Evolutionary conservation across 2,888 invertebrate genomes (phyloP).

Genomic region (Philhelius pedissequus): DNA sequence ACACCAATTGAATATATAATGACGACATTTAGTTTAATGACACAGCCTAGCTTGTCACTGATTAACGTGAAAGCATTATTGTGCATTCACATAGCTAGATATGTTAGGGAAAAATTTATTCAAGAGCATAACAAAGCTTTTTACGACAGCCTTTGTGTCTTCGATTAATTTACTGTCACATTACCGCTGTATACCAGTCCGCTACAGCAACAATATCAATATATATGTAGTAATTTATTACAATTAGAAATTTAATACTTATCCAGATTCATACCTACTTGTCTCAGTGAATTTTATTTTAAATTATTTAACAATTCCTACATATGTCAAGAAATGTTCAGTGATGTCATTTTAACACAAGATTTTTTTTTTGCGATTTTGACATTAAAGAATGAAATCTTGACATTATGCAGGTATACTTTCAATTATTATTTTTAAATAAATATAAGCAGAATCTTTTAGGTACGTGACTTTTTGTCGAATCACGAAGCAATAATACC

Average conservation of each 20-base stretch:
- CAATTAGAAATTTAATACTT: neutral
- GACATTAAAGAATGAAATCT: neutral
- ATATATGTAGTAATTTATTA: neutral
- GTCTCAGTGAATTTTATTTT: neutral
- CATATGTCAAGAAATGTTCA: neutral
- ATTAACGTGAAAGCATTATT: neutral
- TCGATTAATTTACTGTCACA: neutral
- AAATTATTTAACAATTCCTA: neutral
- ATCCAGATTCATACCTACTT: neutral
- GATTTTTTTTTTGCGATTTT: neutral
- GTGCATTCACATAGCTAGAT: neutral
- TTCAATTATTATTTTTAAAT: too few species aligned
- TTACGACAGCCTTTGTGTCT: constrained; percentile 1
- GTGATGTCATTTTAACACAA: neutral
- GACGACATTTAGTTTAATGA: constrained; percentile 1
- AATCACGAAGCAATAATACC: neutral
- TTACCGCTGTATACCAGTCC: neutral
- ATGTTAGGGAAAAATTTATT: neutral
- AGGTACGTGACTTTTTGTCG: neutral
- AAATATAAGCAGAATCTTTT: too few species aligned
- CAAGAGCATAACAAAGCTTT: neutral
- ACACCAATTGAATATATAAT: constrained; percentile 14
- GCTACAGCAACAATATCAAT: neutral
- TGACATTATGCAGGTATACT: too few species aligned
- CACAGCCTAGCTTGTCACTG: neutral